Conservation (phyloP, 2,113 vertebrate genomes). For the Megaptera novaeangliae region DNA sequence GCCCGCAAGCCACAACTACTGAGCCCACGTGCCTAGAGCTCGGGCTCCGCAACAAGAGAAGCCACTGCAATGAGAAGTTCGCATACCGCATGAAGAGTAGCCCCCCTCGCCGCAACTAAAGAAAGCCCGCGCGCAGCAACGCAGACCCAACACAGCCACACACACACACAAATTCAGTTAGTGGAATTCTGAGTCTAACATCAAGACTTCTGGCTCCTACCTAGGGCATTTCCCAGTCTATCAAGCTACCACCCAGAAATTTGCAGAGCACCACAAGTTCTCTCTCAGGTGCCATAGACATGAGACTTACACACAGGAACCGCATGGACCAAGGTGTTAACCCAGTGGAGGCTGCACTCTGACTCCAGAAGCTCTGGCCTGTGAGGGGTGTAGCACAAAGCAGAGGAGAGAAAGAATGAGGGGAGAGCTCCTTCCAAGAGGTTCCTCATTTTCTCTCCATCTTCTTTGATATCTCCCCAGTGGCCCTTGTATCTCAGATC, state of each 20-base stretch:
- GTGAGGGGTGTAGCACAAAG: background rate
- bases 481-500: background rate
- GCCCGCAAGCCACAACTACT: too few species aligned
- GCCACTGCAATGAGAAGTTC: too few species aligned
- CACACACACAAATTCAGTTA: background rate
- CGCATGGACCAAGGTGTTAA: background rate
- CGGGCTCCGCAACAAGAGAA: too few species aligned
- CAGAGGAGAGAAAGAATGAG: background rate
- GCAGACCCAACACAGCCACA: too few species aligned
- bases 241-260: background rate
- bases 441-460: background rate
- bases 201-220: background rate
- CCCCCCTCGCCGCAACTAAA: too few species aligned
- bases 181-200: background rate
- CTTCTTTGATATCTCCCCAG: background rate
- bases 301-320: background rate
- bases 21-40: too few species aligned
- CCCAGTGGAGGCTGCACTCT: background rate
- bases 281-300: background rate
- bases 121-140: rapidly evolving
- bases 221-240: background rate
- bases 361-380: background rate
- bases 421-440: background rate
- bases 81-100: too few species aligned
- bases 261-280: background rate